Percentiles rank a stretch among this genome's conserved stretches.
Conservation (phyloP, 2,888 invertebrate species). For the Pseudolycoriella hygida region DNA sequence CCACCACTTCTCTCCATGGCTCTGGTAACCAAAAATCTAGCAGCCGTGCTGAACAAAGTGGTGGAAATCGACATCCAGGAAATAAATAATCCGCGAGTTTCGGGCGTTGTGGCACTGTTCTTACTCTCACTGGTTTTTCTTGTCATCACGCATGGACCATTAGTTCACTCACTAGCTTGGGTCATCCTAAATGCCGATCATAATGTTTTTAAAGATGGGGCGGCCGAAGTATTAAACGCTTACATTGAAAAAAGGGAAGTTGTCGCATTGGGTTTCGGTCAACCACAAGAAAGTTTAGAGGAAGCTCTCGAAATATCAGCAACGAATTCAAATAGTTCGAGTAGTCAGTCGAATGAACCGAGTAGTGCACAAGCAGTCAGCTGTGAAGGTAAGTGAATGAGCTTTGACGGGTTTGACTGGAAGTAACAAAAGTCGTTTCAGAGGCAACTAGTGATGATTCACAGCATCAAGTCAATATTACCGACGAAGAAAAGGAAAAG, state of each 20-base stretch:
- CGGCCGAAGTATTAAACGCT: slow-evolving; percentile 46
- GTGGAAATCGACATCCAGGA: slow-evolving; percentile 38
- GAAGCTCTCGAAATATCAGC: slow-evolving; percentile 42
- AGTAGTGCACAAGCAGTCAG: neutral
- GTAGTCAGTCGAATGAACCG: neutral
- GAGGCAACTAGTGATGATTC: slow-evolving; percentile 10
- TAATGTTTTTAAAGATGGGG: slow-evolving; percentile 49
- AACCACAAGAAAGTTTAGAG: slow-evolving; percentile 58
- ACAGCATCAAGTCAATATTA: slow-evolving; percentile 56
- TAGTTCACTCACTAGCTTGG: slow-evolving; percentile 80
- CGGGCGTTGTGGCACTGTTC: slow-evolving; percentile 80
- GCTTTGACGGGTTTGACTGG: neutral
- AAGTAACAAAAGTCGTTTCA: too few species aligned
- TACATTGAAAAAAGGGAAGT: slow-evolving; percentile 38
- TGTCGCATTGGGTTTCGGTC: slow-evolving; percentile 43
- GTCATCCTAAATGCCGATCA: slow-evolving; percentile 74
- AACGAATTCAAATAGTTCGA: neutral
- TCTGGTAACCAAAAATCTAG: slow-evolving; percentile 41
- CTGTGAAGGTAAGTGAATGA: neutral
- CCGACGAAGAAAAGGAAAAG: slow-evolving; percentile 84
- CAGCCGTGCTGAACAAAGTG: slow-evolving; percentile 42
- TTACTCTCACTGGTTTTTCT: slow-evolving; percentile 88
- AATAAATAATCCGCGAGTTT: slow-evolving; percentile 52
- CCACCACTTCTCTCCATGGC: slow-evolving; percentile 32
- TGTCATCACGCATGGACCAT: slow-evolving; percentile 77